Base-by-base conservation (phyloP, 2,888 invertebrate genomes). In the Ctenicera cuprea region DNA sequence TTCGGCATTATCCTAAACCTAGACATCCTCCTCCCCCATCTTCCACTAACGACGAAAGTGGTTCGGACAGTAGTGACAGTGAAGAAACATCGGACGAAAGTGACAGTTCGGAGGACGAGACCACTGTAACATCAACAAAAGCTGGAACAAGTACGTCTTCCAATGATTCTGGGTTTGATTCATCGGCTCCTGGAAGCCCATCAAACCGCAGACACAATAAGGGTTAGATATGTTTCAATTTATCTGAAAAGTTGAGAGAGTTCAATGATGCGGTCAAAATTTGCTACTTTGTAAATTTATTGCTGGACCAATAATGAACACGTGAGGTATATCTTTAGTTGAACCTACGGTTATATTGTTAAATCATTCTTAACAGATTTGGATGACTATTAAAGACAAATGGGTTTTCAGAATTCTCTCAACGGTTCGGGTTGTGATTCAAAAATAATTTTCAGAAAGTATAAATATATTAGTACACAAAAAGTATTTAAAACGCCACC, bases 131-230 rank as follows among this genome's bases (percentile, higher is more conserved):
- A 78, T 85, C 86, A 81, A 86, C 85, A 77, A 66, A 84, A 77
- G 89, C 90, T 79, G 90, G 90, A 81, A 89, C 90, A 87, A 93
- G 93, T 71, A 94, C 94, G 75, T 93, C 94, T 82, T 95, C 95
- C 81, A 94, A 94, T 86, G 95, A 95, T 88, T 95, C 95, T 72
- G 95, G 95, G 79, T 94, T 95, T 86, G 94, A 94, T 86, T 90
- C 87, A 72, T 92, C 92, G 61, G 92, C 91, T 69, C 92, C 92
- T 43, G 89, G 90, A 74, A 92, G 91, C 80, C 91, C 92, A 71
- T 90, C 91, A 77, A 91, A 90, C 66, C 88, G 88, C 82, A 89
- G 89, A 74, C 54, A 75, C 30, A 90, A 90, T 85, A 90, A 91
- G 89, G 91, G 91, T 91, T 89, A 87, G 84, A 84, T 82, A 87